phyloP scores from a whole-genome alignment of 2,888 invertebrate species.

The Plutella xylostella region DNA sequence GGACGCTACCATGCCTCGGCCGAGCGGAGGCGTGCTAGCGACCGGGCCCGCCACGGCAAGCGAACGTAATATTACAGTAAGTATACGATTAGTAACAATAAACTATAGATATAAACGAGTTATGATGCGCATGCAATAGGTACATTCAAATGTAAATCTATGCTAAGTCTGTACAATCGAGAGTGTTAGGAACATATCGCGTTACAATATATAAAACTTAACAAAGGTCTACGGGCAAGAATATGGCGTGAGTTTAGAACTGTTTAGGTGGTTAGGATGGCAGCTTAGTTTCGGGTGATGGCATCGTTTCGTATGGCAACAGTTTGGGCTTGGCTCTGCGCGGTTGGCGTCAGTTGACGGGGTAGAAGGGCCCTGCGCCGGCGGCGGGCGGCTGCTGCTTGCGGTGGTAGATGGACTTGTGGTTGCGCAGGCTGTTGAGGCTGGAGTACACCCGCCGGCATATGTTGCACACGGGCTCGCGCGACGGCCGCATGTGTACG shows the following conservation, averaged over 20 bases:
- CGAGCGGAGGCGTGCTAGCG: too few relatives aligned
- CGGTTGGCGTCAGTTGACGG: constrained; percentile 52
- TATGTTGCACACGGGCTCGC: constrained; percentile 92
- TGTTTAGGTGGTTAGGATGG: constrained; percentile 59
- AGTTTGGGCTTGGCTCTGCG: constrained; percentile 18
- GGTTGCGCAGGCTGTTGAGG: constrained; percentile 89
- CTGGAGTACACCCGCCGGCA: constrained; percentile 94
- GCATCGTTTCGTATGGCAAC: constrained; percentile 33
- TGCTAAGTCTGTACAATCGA: constrained; percentile 51
- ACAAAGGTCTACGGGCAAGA: constrained; percentile 63
- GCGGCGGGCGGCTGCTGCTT: constrained; percentile 77
- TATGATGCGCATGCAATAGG: constrained; percentile 62
- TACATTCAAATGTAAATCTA: constrained; percentile 45
- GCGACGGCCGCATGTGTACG: constrained; percentile 90
- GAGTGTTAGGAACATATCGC: constrained; percentile 67
- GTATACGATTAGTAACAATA: constrained; percentile 36
- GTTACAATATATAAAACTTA: constrained; percentile 54
- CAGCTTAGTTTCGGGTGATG: constrained; percentile 54
- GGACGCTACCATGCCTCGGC: too few relatives aligned
- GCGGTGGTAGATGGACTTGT: constrained; percentile 94
- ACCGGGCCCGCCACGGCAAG: too few relatives aligned
- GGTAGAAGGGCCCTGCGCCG: constrained; percentile 53
- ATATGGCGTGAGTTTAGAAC: constrained; percentile 38
- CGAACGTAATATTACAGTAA: constrained; percentile 20
- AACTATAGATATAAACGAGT: constrained; percentile 50